phyloP scores from a whole-genome alignment of 2,113 vertebrate genomes.

The Herpetotheres cachinnans region DNA sequence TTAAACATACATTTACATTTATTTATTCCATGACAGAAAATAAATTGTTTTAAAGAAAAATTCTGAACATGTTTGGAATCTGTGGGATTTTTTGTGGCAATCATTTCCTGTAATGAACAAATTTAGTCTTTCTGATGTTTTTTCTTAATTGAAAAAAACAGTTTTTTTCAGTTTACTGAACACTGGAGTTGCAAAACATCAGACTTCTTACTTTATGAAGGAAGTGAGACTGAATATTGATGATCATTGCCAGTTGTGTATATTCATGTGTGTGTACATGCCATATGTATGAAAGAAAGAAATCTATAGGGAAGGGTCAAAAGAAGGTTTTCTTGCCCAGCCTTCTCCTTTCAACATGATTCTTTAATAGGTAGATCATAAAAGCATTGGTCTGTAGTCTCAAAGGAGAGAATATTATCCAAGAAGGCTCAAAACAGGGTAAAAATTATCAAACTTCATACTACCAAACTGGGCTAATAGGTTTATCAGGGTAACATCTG shows the following conservation, averaged over 20 bases:
- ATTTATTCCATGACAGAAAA: neutral
- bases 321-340: neutral
- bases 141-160: neutral
- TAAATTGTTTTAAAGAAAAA: neutral
- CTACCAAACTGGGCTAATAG: neutral
- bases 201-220: neutral
- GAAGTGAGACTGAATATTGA: neutral
- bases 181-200: neutral
- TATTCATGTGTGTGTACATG: neutral
- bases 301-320: neutral
- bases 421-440: neutral
- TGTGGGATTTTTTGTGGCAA: neutral
- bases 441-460: neutral
- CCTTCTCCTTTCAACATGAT: neutral
- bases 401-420: neutral
- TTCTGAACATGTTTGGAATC: neutral
- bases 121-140: neutral
- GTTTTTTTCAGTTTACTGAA: neutral
- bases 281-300: neutral
- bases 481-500: neutral
- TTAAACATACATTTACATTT: neutral
- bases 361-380: neutral
- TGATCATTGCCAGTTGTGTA: neutral
- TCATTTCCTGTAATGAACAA: neutral
- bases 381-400: neutral